Evolutionary conservation across 2,113 vertebrate genomes (phyloP).

Genomic region (Silurus asotus): DNA sequence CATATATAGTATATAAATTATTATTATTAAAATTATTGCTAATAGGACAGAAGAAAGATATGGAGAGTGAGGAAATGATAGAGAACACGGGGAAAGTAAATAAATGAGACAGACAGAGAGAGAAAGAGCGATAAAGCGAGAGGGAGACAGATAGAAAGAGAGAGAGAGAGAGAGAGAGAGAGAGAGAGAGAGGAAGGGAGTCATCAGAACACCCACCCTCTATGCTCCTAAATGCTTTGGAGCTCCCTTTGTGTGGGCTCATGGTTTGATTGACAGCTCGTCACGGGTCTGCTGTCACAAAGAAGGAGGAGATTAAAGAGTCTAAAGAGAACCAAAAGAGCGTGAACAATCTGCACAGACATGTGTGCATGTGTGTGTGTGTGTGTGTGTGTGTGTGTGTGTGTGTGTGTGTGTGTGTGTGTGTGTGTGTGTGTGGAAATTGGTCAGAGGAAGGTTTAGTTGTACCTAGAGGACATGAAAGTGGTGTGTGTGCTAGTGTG

Average conservation of each 20-base stretch:
- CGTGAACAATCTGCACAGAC: slow-evolving; percentile 74
- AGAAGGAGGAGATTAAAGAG: slow-evolving; percentile 99
- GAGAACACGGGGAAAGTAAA: slow-evolving; percentile 42
- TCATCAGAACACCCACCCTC: background rate
- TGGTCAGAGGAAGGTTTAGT: background rate
- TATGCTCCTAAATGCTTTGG: slow-evolving; percentile 73
- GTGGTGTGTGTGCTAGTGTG: background rate
- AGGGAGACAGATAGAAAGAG: slow-evolving; percentile 18
- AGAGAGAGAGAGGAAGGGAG: slow-evolving; percentile 4
- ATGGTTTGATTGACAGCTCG: slow-evolving; percentile 99
- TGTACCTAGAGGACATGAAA: background rate
- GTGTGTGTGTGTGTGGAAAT: background rate
- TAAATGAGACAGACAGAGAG: background rate
- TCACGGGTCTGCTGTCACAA: slow-evolving; percentile 99
- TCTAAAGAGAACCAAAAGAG: slow-evolving; percentile 99
- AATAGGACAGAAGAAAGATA: background rate
- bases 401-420: background rate
- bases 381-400: background rate
- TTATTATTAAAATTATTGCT: background rate
- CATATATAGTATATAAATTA: background rate
- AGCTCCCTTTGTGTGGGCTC: slow-evolving; percentile 92
- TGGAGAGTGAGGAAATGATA: slow-evolving; percentile 4
- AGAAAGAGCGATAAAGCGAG: background rate
- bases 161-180: slow-evolving; percentile 28
- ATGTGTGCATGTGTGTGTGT: background rate